Evolutionary conservation across 2,113 vertebrate genomes (phyloP).

Genomic region (Zootoca vivipara): DNA sequence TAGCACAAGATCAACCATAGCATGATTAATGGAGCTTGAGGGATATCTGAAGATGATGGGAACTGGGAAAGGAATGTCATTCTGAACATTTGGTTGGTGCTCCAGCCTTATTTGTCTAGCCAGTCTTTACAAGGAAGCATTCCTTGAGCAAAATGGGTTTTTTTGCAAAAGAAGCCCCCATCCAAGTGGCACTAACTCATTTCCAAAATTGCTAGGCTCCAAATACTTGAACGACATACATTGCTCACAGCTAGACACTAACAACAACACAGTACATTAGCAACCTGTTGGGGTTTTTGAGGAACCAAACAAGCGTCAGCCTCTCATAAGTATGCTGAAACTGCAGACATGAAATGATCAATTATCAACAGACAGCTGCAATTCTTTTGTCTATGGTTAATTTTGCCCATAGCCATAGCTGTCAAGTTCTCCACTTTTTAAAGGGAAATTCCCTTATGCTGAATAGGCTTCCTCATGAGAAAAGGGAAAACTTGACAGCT

Average conservation of each 20-base stretch:
- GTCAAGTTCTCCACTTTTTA: no score
- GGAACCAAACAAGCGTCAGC: slow-evolving; percentile 61
- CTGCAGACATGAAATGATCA: slow-evolving; percentile 61
- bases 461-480: no score
- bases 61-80: slow-evolving; percentile 46
- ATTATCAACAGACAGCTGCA: slow-evolving; percentile 73
- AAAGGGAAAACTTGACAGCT: no score
- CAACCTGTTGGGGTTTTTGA: slow-evolving; percentile 37
- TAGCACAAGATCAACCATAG: slow-evolving; percentile 53
- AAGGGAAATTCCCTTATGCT: no score
- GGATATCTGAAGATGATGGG: slow-evolving; percentile 48
- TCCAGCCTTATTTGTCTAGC: slow-evolving; percentile 34
- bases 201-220: slow-evolving; percentile 55
- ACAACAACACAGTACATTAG: slow-evolving; percentile 51
- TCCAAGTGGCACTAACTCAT: slow-evolving; percentile 36
- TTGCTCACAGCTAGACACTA: slow-evolving; percentile 50
- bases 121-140: slow-evolving; percentile 36
- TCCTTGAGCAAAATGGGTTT: slow-evolving; percentile 13
- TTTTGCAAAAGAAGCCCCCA: slow-evolving; percentile 5
- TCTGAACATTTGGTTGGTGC: slow-evolving; percentile 32
- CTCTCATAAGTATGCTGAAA: slow-evolving; percentile 72
- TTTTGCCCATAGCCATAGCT: slow-evolving; percentile 54
- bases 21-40: slow-evolving; percentile 36
- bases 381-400: slow-evolving; percentile 44
- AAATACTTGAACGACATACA: slow-evolving; percentile 55